Evolutionary conservation across 2,888 invertebrate genomes (phyloP), one percentile per base, ranked within the genome.

Genomic region (Yponomeuta sedellus): DNA sequence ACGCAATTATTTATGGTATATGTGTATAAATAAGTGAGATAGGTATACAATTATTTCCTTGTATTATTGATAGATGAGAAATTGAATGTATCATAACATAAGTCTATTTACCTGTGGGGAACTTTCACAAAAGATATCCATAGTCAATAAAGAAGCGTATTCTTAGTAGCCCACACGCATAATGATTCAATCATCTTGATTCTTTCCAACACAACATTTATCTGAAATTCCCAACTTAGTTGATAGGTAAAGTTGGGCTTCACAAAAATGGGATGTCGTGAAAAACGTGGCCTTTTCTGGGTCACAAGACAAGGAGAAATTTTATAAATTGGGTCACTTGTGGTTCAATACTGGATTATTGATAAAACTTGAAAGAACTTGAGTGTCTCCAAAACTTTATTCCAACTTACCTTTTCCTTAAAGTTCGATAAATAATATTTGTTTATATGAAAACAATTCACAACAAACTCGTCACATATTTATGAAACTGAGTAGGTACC

Each of bases 271-370:
- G 12, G 16, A 16, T 52, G 12, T 52, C 16, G 16, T 52, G 16
- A 52, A 52, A 12, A 52, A 12, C 16, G 16, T 1, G 12, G 44
- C 16, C 28, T 61, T 67, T 67, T 64, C 66, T 71, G 69, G 74
- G 74, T 72, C 76, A 76, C 71, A 67, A 71, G 71, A 77, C 76
- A 77, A 76, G 74, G 73, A 70, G 67, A 73, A 71, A 69, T 68
- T 11, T 40, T 65, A 64, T 68, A 66, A 84, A 79, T 67, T 83
- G 75, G 85, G 85, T 85, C 83, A 85, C 70, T 71, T 66, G 40
- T 73, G 68, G 69, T 70, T 74, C 73, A 71, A 74, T 75, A 77
- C 66, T 68, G 72, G 69, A 69, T 67, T 83, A 83, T 83, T 78
- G 83, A 83, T 68, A 78, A 82, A 83, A 83, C 83, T 74, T 73